phyloP scores from a whole-genome alignment of 2,797 vertebrate genomes.

The Oreochromis grahami region DNA sequence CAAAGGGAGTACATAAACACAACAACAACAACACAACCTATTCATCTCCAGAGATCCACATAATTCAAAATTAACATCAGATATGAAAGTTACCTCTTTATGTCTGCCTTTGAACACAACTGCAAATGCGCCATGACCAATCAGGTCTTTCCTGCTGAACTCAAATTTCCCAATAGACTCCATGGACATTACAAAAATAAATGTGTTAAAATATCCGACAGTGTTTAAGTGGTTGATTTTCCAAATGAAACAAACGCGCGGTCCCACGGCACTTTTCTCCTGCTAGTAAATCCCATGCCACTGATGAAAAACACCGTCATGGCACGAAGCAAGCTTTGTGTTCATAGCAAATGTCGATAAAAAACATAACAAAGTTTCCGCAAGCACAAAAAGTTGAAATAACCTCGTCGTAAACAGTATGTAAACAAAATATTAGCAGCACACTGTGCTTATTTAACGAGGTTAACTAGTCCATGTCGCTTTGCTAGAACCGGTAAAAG shows the following conservation, averaged over 20 bases:
- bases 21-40: neutral
- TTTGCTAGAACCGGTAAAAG: neutral
- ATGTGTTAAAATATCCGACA: neutral
- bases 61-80: neutral
- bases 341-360: neutral
- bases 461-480: neutral
- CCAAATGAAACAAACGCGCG: conserved; percentile 29
- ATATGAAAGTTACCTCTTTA: conserved; percentile 80
- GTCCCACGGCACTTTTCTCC: conserved; percentile 44
- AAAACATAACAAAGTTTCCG: neutral
- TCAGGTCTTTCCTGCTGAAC: conserved; percentile 93
- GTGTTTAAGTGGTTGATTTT: conserved; percentile 45
- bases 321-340: conserved; percentile 32
- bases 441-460: neutral
- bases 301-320: conserved; percentile 22
- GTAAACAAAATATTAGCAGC: neutral
- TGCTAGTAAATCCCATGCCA: conserved; percentile 68
- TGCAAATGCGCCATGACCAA: conserved; percentile 95
- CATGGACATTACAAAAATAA: conserved; percentile 60
- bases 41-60: neutral
- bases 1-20: neutral
- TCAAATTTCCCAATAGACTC: conserved; percentile 93
- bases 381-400: conserved; percentile 5
- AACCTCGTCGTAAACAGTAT: neutral
- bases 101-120: conserved; percentile 96